Evolutionary conservation across 2,888 invertebrate species (phyloP).

Genomic region (Melanchra persicariae): DNA sequence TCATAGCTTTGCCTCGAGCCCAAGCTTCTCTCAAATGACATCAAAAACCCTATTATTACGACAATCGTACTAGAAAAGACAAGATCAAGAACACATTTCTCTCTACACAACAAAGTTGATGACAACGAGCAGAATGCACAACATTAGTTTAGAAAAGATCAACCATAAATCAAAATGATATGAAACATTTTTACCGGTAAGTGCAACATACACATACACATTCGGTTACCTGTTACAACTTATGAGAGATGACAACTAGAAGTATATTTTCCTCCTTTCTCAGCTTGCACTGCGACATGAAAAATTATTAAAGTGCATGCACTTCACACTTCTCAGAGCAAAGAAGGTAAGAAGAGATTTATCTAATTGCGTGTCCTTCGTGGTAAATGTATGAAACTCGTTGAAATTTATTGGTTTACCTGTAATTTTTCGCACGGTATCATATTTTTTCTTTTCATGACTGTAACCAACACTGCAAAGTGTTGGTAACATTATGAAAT

Average conservation of each 20-base stretch:
- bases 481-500: not conserved
- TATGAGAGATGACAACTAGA: slow-evolving; percentile 24
- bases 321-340: slow-evolving; percentile 20
- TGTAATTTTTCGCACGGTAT: slow-evolving; percentile 7
- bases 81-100: not conserved
- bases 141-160: not conserved
- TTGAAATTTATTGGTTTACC: not conserved
- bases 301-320: slow-evolving; percentile 43
- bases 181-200: slow-evolving; percentile 9
- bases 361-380: slow-evolving; percentile 30
- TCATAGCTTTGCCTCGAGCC: no score
- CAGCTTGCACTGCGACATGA: slow-evolving; percentile 26
- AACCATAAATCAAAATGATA: slow-evolving; percentile 9
- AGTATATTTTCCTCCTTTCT: slow-evolving; percentile 23
- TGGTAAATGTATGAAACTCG: slow-evolving; percentile 19
- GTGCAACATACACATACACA: not conserved
- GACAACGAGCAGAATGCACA: not conserved
- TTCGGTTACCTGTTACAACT: not conserved
- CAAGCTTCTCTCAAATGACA: not conserved
- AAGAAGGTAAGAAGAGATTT: slow-evolving; percentile 5
- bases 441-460: not conserved
- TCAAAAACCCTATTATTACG: not conserved
- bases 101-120: not conserved
- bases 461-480: no score
- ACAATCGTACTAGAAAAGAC: not conserved